Percentiles rank a stretch among this genome's conserved stretches.
Evolutionary conservation across 2,888 invertebrate genomes (phyloP).

Genomic region (Parascotia fuliginaria): DNA sequence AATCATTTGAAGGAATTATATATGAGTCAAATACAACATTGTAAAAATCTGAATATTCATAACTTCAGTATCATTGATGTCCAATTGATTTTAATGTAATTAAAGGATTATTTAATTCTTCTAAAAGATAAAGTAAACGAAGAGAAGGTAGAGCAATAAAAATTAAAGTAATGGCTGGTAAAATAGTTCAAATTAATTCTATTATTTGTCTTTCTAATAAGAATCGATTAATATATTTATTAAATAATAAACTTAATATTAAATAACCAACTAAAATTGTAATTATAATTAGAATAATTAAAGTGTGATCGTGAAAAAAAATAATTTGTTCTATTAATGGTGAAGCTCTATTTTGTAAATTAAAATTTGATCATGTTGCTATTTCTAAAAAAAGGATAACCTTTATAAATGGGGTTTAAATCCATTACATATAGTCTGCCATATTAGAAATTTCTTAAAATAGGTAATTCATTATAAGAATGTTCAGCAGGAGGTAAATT

Average conservation of each 20-base stretch:
- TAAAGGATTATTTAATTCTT: constrained; percentile 86
- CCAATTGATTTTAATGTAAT: constrained; percentile 88
- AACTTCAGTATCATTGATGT: constrained; percentile 89
- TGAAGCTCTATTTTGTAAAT: constrained; percentile 86
- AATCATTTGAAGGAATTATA: constrained; percentile 78
- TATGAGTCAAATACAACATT: constrained; percentile 87
- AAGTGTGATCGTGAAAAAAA: constrained; percentile 87
- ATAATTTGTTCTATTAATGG: constrained; percentile 89
- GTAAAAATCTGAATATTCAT: constrained; percentile 88
- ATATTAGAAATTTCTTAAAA: constrained; percentile 87
- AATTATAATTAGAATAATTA: constrained; percentile 87
- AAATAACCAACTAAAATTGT: constrained; percentile 85
- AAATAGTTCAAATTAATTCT: constrained; percentile 88
- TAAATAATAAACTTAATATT: constrained; percentile 83
- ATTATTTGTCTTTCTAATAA: constrained; percentile 86
- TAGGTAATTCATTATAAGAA: constrained; percentile 85
- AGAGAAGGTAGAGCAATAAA: constrained; percentile 87
- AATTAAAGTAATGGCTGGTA: constrained; percentile 87
- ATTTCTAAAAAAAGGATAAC: constrained; percentile 87
- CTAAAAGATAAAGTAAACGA: constrained; percentile 86
- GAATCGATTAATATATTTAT: constrained; percentile 85
- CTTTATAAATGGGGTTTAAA: constrained; percentile 89
- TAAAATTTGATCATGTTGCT: constrained; percentile 85
- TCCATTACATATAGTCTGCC: constrained; percentile 86
- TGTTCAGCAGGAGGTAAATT: constrained; percentile 85